phyloP scores from a whole-genome alignment of 2,113 vertebrate species.

The Sprattus sprattus region DNA sequence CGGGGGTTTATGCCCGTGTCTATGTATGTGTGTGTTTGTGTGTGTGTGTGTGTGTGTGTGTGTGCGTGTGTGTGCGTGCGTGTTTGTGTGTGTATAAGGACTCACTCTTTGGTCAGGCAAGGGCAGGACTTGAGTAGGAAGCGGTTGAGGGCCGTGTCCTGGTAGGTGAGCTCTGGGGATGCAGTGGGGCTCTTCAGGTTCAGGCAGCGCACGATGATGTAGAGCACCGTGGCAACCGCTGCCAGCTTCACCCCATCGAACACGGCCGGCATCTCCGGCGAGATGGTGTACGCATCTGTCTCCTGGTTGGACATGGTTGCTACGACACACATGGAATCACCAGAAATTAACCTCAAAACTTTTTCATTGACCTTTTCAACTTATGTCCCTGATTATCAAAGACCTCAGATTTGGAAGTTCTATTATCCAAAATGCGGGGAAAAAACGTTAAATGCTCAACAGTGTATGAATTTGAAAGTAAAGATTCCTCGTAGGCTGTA shows the following conservation, averaged over 20 bases:
- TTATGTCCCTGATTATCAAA: not conserved
- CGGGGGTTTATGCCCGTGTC: not conserved
- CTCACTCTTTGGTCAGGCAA: conserved; percentile 98
- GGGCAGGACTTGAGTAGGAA: conserved; percentile 94
- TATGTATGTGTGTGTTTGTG: not conserved
- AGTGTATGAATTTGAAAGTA: not conserved
- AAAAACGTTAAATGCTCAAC: not conserved
- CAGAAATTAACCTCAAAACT: not conserved
- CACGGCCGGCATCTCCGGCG: conserved; percentile 92
- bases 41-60: not conserved
- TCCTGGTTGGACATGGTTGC: conserved; percentile 68
- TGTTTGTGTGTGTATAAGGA: conserved; percentile 42
- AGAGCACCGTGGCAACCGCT: conserved; percentile 90
- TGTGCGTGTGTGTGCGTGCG: not conserved
- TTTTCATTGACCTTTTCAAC: not conserved
- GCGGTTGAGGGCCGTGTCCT: conserved; percentile 85
- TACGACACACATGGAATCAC: conserved; percentile 47
- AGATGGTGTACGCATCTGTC: conserved; percentile 65
- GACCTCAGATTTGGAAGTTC: too few relatives aligned
- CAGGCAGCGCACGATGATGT: conserved; percentile 91
- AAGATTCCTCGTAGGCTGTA: conserved; percentile 19
- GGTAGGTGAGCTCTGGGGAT: conserved; percentile 87
- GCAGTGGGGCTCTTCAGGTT: conserved; percentile 96
- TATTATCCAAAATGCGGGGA: too few relatives aligned
- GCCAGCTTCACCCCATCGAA: conserved; percentile 97